Conservation (phyloP, 2,113 vertebrate genomes). For the Oreochromis spilurus region DNA sequence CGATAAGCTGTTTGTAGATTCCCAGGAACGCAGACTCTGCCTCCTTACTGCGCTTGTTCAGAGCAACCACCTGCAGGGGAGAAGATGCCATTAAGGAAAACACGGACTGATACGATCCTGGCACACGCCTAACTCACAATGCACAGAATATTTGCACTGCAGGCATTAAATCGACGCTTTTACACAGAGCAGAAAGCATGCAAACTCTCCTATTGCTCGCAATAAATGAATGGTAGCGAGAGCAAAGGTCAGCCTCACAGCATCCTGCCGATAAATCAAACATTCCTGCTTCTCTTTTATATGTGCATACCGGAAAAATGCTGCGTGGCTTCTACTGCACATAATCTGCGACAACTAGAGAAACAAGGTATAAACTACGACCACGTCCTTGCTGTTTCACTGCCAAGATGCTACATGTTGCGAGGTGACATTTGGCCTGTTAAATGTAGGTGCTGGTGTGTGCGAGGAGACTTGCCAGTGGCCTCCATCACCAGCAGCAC, state of each 20-base stretch:
- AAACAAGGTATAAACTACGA: neutral
- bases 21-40: slow-evolving; percentile 94
- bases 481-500: slow-evolving; percentile 52
- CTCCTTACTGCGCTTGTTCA: slow-evolving; percentile 95
- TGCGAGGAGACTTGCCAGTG: slow-evolving; percentile 14
- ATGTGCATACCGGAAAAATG: neutral
- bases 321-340: neutral
- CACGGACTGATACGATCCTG: neutral
- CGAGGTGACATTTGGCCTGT: slow-evolving; percentile 58
- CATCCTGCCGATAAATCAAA: neutral
- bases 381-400: neutral
- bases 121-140: neutral
- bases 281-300: neutral
- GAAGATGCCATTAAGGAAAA: slow-evolving; percentile 42
- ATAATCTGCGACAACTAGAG: neutral
- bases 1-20: slow-evolving; percentile 92
- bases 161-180: neutral
- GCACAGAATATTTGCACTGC: neutral
- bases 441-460: slow-evolving; percentile 29
- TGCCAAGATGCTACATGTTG: slow-evolving; percentile 26
- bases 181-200: neutral
- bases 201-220: neutral
- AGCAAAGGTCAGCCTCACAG: slow-evolving; percentile 23
- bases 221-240: neutral
- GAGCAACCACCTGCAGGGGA: slow-evolving; percentile 88